Base-by-base conservation (phyloP, 2,888 invertebrate species). In the Phasia obesa region DNA sequence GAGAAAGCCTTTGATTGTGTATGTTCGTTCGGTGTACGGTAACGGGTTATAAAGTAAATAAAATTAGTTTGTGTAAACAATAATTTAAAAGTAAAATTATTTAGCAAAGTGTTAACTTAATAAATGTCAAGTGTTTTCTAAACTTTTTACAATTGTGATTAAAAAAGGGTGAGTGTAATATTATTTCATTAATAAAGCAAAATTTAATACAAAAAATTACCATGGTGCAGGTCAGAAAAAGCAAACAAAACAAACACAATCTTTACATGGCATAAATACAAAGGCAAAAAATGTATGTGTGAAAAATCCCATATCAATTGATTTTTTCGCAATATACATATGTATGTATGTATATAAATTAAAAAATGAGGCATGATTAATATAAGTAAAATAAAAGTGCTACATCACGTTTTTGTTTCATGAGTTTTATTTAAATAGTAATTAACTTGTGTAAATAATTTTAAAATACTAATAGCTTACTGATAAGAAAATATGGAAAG, bases 211-310 rank as follows among this genome's bases (percentile, higher is more conserved):
- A 67, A 35, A 69, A 75, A 62, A 57, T 64, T 23, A 38, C 27
- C 17, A 60, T 60, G 53, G 74, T 42, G 19, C 35, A 64, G 53
- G 38, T 60, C 17, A 38, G 15, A 62, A 49, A 70, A 77, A 65
- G 59, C 69, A 82, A 82, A 81, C n/a, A n/a, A n/a, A 81, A 81
- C 62, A 73, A 73, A 81, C 75, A 76, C 64, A 69, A 73, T 64
- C 77, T 31, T n/a, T n/a, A n/a, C n/a, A n/a, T n/a, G n/a, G 13
- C 4, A 15, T 27, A 47, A 19, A 3, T 31, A 25, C n/a, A 23
- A 11, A n/a, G 25, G 23, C 21, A 27, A 31, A 11, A 38, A 51
- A 51, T 31, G 42, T 53, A 44, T 49, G 2, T 21, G 17, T 17
- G 59, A 67, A 82, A 81, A 81, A 76, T 62, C 81, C 73, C 76